Percentiles rank a stretch among this genome's conserved stretches.
phyloP scores from a whole-genome alignment of 2,888 invertebrate genomes.

The Leptopilina syphax region DNA sequence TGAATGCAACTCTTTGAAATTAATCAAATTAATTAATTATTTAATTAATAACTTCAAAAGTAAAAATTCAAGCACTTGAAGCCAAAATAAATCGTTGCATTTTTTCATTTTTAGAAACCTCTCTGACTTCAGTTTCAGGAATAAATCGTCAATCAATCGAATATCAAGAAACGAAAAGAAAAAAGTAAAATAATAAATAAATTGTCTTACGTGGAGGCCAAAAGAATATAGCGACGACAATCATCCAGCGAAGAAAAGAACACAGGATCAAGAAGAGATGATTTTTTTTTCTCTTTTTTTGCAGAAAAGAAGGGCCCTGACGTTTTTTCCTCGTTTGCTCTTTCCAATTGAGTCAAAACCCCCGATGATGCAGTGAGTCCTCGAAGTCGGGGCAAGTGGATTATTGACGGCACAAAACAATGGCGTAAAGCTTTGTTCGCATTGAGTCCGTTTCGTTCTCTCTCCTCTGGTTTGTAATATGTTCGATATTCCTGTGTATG shows the following conservation, averaged over 20 bases:
- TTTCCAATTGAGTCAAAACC: slow-evolving; percentile 66
- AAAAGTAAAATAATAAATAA: not conserved
- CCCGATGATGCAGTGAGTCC: slow-evolving; percentile 61
- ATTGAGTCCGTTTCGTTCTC: slow-evolving; percentile 58
- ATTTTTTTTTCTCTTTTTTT: slow-evolving; percentile 5
- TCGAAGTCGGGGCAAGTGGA: slow-evolving; percentile 73
- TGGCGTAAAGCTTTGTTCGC: slow-evolving; percentile 70
- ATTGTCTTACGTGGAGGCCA: not conserved
- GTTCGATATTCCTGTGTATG: slow-evolving; percentile 64
- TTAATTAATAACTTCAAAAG: no score
- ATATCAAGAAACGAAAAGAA: no score
- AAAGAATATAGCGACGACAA: no score
- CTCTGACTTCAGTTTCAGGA: no score
- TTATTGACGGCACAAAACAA: slow-evolving; percentile 75
- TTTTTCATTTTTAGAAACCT: no score
- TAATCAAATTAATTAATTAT: no score
- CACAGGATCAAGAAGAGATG: slow-evolving; percentile 44
- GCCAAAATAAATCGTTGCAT: no score
- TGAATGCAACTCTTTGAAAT: no score
- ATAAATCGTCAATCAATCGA: no score
- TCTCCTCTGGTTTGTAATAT: slow-evolving; percentile 63
- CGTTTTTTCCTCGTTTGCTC: slow-evolving; percentile 54
- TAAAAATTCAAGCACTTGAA: no score
- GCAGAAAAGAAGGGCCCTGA: slow-evolving; percentile 42
- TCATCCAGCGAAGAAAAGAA: not conserved